Base-by-base conservation (phyloP, 1,140 invertebrate genomes). In the Brachystomella parvula region DNA sequence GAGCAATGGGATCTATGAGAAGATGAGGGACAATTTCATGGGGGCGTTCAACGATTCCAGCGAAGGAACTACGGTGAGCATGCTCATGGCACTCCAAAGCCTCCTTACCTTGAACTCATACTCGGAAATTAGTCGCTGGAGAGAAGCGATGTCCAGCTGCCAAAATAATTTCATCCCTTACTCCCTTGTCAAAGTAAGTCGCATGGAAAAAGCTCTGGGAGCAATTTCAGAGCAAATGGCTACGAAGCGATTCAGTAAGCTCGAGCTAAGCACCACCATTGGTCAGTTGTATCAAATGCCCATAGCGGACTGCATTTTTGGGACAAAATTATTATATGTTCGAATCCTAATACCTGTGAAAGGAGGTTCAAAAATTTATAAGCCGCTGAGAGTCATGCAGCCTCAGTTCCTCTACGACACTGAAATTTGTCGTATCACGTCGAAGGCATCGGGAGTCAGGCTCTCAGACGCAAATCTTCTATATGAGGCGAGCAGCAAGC, bases 21-120 rank as follows among this genome's bases (percentile, higher is more conserved):
- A 44, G 56, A 70, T 70, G 68, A 21, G 64, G 32, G 64, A 62
- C n/a, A 70, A 70, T 33, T 66, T 66, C 29, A 26, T 57, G n/a
- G n/a, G 30, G 12, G 30, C 49, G 15, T 69, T 65, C 47, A 33
- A 28, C n/a, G 19, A 39, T 21, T 49, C 33, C 1, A 35, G 3
- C 0, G 49, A 62, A 29, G 58, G 47, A 29, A 59, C 39, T 2
- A 57, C 63, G 30, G 28, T 70, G 9, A 65, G 61, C 30, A 66
- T 62, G 28, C 28, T 70, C 19, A 9, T 70, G 0, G 68, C 21
- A 0, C 44, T 70, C 0, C 68, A 70, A 47, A 35, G 61, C 17
- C 26, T 66, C 6, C 61, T 65, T 19, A 32, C 64, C 2, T 26
- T 64, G 9, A 53, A 62, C 32, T 24, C 30, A 35, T 59, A 59